Evolutionary conservation across 2,113 vertebrate species (phyloP).

Genomic region (Triplophysa siluroides): DNA sequence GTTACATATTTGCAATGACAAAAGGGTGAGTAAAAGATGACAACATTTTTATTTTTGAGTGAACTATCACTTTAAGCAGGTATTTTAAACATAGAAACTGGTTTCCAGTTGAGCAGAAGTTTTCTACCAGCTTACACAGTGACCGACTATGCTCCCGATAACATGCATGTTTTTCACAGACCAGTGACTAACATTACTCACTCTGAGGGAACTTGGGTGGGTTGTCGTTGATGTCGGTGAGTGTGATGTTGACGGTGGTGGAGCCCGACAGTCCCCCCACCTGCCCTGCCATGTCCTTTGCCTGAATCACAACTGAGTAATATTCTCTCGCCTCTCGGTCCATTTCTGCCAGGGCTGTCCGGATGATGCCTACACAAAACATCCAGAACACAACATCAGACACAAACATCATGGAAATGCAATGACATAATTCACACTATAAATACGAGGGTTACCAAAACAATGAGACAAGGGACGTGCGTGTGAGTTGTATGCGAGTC

Average conservation of each 20-base stretch:
- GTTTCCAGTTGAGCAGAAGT: too few species aligned
- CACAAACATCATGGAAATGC: not conserved
- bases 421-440: not conserved
- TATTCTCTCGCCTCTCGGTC: slow-evolving; percentile 97
- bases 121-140: not conserved
- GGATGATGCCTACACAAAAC: slow-evolving; percentile 85
- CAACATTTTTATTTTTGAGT: too few species aligned
- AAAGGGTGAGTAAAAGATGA: too few species aligned
- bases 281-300: slow-evolving; percentile 99
- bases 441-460: not conserved
- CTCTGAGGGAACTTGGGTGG: slow-evolving; percentile 93
- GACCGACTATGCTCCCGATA: not conserved
- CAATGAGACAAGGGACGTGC: too few species aligned
- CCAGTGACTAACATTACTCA: slow-evolving; percentile 68
- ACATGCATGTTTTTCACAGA: not conserved
- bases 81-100: too few species aligned
- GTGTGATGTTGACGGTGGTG: slow-evolving; percentile 94
- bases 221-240: slow-evolving; percentile 97
- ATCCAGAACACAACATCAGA: slow-evolving; percentile 7
- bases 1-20: too few species aligned
- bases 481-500: too few species aligned
- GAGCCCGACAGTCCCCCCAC: slow-evolving; percentile 95
- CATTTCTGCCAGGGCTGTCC: slow-evolving; percentile 95
- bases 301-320: slow-evolving; percentile 96
- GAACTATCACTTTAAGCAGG: too few species aligned